Conservation (phyloP, 1,140 invertebrate genomes). For the Popillia japonica region DNA sequence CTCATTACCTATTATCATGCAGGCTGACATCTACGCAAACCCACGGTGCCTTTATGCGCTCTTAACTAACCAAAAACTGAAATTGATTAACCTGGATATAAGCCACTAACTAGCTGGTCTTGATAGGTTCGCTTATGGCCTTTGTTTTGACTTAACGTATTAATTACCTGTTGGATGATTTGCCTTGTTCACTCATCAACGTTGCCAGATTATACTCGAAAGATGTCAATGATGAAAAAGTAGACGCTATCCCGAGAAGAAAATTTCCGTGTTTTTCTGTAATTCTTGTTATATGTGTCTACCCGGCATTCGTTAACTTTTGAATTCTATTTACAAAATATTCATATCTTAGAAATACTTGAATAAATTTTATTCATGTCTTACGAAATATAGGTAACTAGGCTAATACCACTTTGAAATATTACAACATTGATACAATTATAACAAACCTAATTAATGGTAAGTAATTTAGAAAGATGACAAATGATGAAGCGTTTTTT, state of each 20-base stretch:
- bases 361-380: too few species aligned
- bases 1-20: conserved; percentile 57
- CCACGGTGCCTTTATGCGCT: conserved; percentile 51
- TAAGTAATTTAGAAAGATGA: too few species aligned
- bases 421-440: too few species aligned
- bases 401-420: too few species aligned
- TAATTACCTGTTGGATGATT: conserved; percentile 31
- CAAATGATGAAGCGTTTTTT: too few species aligned
- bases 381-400: too few species aligned
- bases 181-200: conserved; percentile 30
- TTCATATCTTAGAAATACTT: too few species aligned
- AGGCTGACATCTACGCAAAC: conserved; percentile 49
- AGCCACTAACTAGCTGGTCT: conserved; percentile 53
- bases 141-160: conserved; percentile 37
- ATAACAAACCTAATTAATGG: too few species aligned
- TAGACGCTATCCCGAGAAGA: neutral
- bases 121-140: conserved; percentile 48
- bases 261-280: neutral
- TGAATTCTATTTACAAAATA: neutral
- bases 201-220: neutral
- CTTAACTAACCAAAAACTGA: conserved; percentile 56
- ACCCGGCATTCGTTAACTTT: neutral
- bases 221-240: neutral
- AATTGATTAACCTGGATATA: conserved; percentile 55
- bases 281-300: neutral